Base-by-base conservation (phyloP, 2,797 vertebrate species). In the Acipenser ruthenus region DNA sequence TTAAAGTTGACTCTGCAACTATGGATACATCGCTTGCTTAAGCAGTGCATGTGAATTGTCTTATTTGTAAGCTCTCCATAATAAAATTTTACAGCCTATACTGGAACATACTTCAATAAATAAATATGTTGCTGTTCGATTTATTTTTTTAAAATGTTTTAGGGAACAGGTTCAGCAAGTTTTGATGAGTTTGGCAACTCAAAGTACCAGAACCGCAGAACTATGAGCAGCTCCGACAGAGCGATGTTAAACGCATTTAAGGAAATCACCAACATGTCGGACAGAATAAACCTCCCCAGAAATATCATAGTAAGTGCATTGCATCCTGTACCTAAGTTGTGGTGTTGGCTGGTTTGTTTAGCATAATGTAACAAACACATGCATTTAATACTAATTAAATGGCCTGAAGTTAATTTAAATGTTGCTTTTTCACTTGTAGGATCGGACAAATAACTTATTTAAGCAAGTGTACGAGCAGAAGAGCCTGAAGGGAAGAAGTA, bases 381-480 rank as follows among this genome's bases (percentile, higher is more conserved):
- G 74, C 79, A 79, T 83, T 87, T 87, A 64, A 67, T 81, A 63
- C 78, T 84, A 81, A 87, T 84, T 83, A 84, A 88, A 78, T 79
- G 75, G 77, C 75, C 80, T 78, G 68, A 68, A 83, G 71, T 81
- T 86, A 81, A 86, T 85, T 55, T 82, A 85, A 85, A 78, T 82
- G 77, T 81, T 69, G 47, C 84, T 73, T 77, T 74, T 80, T 75
- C 87, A 15, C 62, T 65, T 83, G 77, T 87, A 99, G 97, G 97
- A 99, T 90, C 91, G 97, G 87, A 98, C 97, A 77, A 99, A 99
- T 89, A 98, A 98, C 88, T 89, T 99, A 86, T 99, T 99, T 87
- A 99, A 99, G 79, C 97, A 99, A 90, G 96, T 99, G 63, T 99
- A 99, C 72, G 97, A 99, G 76, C 97, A 99, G 80, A 99, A 98